Base-by-base conservation (phyloP, 2,888 invertebrate genomes). In the Sesia bembeciformis region DNA sequence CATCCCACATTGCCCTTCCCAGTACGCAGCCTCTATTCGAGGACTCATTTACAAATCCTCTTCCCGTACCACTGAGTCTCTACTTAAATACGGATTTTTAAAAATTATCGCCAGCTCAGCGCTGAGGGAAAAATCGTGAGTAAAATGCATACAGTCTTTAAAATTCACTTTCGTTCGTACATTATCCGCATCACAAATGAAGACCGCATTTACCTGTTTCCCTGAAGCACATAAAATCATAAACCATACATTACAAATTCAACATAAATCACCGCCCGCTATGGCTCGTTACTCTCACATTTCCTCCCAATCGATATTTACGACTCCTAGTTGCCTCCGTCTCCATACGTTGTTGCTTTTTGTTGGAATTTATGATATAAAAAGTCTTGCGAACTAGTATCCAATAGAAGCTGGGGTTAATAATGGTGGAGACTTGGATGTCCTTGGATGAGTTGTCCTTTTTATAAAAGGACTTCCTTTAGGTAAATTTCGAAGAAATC, bases 261-360 rank as follows among this genome's bases (percentile, higher is more conserved):
- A n/a, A 2, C 5, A 53, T 53, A 49, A 53, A 53, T 53, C 53
- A 53, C 40, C 40, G 40, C 38, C 43, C 4, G 46, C 38, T 39
- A 39, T 46, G 53, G 46, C 53, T 53, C 53, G 53, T 53, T 53
- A 53, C 46, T 49, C 49, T 39, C 49, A 46, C 53, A 40, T 46
- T 49, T 53, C 53, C 40, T 53, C 38, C 38, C 53, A 53, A 53
- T 53, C 53, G 49, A 53, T 53, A 53, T 53, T 53, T 53, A 53
- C 49, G 53, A 46, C 46, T 46, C 6, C 46, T 8, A 46, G 46
- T 46, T 46, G 39, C 49, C 53, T 40, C 5, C 40, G 39, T 53
- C 23, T 23, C 40, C 40, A 8, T 39, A 40, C 49, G 40, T 6
- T 42, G 53, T 40, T 49, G 8, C 46, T 46, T 46, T 43, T 46